Conservation (phyloP, 2,113 vertebrate genomes). For the Zootoca vivipara region DNA sequence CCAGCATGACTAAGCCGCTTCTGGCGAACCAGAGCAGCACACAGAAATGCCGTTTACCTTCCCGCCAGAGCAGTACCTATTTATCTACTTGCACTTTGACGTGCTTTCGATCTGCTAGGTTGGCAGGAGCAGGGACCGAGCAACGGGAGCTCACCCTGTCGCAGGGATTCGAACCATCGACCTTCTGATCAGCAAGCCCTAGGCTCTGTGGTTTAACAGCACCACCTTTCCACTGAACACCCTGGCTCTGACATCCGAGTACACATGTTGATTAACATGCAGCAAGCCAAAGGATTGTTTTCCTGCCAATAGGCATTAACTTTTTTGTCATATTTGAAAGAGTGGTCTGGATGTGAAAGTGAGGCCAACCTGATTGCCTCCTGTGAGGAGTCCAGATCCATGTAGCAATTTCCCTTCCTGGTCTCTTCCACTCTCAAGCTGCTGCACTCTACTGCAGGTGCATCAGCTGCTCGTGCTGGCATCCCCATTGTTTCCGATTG, state of each 20-base stretch:
- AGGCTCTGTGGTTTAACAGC: too few species aligned
- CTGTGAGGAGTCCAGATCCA: slow-evolving; percentile 16
- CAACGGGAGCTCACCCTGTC: too few species aligned
- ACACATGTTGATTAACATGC: neutral
- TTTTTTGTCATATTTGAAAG: slow-evolving; percentile 39
- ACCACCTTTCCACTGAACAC: neutral
- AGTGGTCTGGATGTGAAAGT: slow-evolving; percentile 33
- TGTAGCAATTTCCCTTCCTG: slow-evolving; percentile 25
- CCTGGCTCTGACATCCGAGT: neutral
- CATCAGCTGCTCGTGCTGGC: slow-evolving; percentile 37
- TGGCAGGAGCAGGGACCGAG: too few species aligned
- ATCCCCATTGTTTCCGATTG: neutral
- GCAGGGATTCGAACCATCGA: too few species aligned
- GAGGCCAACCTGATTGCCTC: slow-evolving; percentile 35
- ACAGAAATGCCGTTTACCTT: too few species aligned
- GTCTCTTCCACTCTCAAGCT: neutral
- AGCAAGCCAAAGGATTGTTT: neutral
- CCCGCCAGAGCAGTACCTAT: too few species aligned
- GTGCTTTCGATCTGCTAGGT: too few species aligned
- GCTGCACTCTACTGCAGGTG: slow-evolving; percentile 44
- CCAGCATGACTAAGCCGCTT: too few species aligned
- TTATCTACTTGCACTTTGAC: too few species aligned
- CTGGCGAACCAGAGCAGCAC: too few species aligned
- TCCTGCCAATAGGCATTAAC: slow-evolving; percentile 27
- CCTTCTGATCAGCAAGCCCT: too few species aligned